Evolutionary conservation across 2,113 vertebrate species (phyloP).

Genomic region (Anguilla japonica): DNA sequence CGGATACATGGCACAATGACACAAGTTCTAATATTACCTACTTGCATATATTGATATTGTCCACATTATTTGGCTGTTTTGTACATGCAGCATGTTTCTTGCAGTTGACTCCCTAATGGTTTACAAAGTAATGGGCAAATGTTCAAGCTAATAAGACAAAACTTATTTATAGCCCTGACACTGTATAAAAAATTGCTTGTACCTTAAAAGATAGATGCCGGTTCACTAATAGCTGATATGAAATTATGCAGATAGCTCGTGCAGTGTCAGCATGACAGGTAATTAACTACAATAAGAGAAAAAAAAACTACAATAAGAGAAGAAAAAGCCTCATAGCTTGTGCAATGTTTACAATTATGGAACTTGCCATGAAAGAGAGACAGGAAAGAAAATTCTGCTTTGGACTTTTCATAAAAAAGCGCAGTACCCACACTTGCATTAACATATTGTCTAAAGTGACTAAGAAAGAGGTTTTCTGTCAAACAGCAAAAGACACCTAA

Average conservation of each 20-base stretch:
- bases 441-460: background rate
- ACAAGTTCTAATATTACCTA: background rate
- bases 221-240: slow-evolving; percentile 44
- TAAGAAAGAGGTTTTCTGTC: background rate
- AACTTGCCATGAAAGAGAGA: background rate
- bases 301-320: background rate
- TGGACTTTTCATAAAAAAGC: background rate
- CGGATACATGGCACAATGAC: background rate
- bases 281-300: slow-evolving; percentile 18
- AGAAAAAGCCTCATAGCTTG: slow-evolving; percentile 9
- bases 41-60: background rate
- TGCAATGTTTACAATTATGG: background rate
- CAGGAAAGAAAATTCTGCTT: background rate
- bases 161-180: slow-evolving; percentile 10
- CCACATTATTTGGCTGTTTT: background rate
- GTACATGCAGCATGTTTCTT: background rate
- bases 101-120: background rate
- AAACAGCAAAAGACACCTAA: background rate
- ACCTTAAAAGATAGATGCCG: slow-evolving; percentile 43
- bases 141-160: background rate
- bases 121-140: background rate
- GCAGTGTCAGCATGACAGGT: slow-evolving; percentile 17
- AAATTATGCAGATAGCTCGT: slow-evolving; percentile 37
- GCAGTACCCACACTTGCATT: background rate
- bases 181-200: background rate